Evolutionary conservation across 2,113 vertebrate genomes (phyloP), one percentile per base, ranked within the genome.

Genomic region (Rhineura floridana): DNA sequence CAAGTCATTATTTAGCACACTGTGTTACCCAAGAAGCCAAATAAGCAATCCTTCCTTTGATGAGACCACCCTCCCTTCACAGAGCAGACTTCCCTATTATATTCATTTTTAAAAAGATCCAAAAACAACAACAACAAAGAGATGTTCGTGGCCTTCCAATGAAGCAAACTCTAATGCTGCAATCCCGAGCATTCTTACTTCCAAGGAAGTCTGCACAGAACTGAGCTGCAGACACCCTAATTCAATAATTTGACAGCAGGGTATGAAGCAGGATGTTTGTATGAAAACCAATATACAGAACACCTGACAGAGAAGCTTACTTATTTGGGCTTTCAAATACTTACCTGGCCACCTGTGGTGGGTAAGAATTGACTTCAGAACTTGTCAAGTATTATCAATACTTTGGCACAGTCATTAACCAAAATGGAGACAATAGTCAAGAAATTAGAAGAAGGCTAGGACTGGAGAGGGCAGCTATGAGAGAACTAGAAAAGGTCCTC

Each of bases 1-100:
- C 88, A 92, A 95, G 92, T 95, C 95, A 94, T 83, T 96, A 96
- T 96, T 94, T 96, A 94, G 92, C 87, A 93, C 87, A 87, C 87
- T 93, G 93, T 91, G 88, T 96, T 96, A 92, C 95, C 92, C 73
- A 93, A 93, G 94, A 95, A 96, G 96, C 93, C 89, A 93, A 94
- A 90, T 84, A 85, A 95, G 87, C 89, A 95, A 95, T 86, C 92
- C 79, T 72, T 92, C 90, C 1, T n/a, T 88, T 90, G 92, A 78
- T 4, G 33, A 36, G 42, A 46, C 39, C 55, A 30, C 17, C 39
- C 39, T 65, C 80, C 39, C 6, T 23, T 65, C 65, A 7, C 59
- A 65, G 39, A 46, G 36, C 23, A 63, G 84, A 28, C 36, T 11
- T 85, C 33, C 9, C 28, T 33, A 75, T 42, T 62, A 46, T 21